Evolutionary conservation across 1,140 invertebrate species (phyloP), one percentile per base, ranked within the genome.

Genomic region (Nixonia krombeini): DNA sequence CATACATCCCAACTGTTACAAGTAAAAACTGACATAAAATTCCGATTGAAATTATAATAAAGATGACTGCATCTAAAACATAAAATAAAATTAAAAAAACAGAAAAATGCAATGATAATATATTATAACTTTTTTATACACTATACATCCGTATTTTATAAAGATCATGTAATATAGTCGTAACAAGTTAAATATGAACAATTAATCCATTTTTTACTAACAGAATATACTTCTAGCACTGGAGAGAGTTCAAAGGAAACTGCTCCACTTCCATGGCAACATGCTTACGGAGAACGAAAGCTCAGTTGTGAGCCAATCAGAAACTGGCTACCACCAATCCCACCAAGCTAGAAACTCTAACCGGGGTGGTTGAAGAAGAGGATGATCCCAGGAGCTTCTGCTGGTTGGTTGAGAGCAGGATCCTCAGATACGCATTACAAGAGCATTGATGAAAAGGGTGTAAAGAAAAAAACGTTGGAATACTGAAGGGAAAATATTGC

Each of bases 301-400:
- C n/a, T 3, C 21, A 21, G 21, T 21, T 21, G 6, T 8, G 18
- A 46, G 35, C 75, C 62, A 78, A 72, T 63, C 29, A 52, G 28
- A 47, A 25, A 17, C 40, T 49, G 44, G 63, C 38, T 37, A 53
- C 53, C 52, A 29, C 52, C 74, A 62, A 73, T 70, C 72, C 72
- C 62, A 37, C 31, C 58, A 31, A 66, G 44, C 44, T 59, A 15
- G 2, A 40, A 9, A 18, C 57, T 74, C 68, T 28, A 17, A 33
- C 63, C 63, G 67, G 65, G 59, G 65, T 66, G 50, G 46, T 35
- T 64, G 62, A 61, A 76, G 23, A 71, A 69, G 67, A 78, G 75
- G 26, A 45, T 45, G 44, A 46, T 25, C 37, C 25, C 33, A 17
- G 40, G 57, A 62, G 29, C 37, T 65, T 29, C 28, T 53, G 62